Evolutionary conservation across 2,888 invertebrate species (phyloP), one percentile per base, ranked within the genome.

Genomic region (Xestia xanthographa): DNA sequence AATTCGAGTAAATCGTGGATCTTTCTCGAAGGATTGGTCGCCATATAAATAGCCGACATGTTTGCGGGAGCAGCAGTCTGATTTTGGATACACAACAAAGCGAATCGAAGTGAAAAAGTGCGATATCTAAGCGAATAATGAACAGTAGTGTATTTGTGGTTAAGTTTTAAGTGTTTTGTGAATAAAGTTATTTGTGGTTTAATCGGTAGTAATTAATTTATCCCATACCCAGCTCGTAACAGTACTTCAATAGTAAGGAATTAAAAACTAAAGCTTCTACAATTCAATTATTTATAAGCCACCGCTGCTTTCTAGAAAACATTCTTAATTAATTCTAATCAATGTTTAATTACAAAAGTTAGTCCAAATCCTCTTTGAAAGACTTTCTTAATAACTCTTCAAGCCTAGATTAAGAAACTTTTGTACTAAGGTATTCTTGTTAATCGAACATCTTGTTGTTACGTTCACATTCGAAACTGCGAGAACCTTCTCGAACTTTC

Each of bases 401-500:
- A 50, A 34, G 48, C 48, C 60, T 65, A 63, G n/a, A 77, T 77
- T 56, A 72, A 45, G 3, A 66, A 82, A 77, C 58, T 77, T 72
- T 50, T 20, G 9, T 17, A 20, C 12, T 34, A 8, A 56, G 22
- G 20, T 60, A 43, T 66, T 66, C 38, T 50, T 65, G 48, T 80
- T 80, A 50, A 22, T 41, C 3, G 48, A 22, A 48, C 22, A 48
- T 48, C 9, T 9, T 26, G 22, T 41, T 60, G 29, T 29, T 14
- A 60, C 14, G 12, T 11, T 50, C 26, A 14, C 9, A 68, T 58
- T 75, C 14, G 53, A 58, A 50, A 29, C 20, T 75, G 11, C 14
- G n/a, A n/a, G 34, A 41, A 62, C 6, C 22, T 68, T 56, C 17
- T 48, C 34, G 4, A 53, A 66, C 8, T 76, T 70, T 38, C 22